Conservation (phyloP, 2,113 vertebrate species). For the Oncorhynchus tshawytscha region DNA sequence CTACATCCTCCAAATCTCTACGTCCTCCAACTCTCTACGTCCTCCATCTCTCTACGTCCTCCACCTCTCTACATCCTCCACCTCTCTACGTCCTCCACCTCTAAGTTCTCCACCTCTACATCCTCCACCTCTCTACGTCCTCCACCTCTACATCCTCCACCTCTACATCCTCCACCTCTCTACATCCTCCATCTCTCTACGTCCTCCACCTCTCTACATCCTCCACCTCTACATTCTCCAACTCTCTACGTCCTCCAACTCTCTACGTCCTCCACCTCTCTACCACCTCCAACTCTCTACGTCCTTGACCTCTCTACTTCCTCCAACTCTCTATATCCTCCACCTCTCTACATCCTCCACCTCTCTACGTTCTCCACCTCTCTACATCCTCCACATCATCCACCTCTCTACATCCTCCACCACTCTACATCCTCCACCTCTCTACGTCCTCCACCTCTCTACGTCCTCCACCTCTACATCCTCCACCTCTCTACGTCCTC, state of each 20-base stretch:
- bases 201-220: neutral
- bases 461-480: neutral
- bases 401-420: too few relatives aligned
- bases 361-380: neutral
- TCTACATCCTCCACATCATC: neutral
- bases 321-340: neutral
- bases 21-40: neutral
- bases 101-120: neutral
- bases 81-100: neutral
- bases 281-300: too few relatives aligned
- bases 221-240: conserved; percentile 3
- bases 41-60: neutral
- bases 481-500: neutral
- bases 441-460: neutral
- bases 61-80: too few relatives aligned
- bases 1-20: neutral
- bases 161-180: neutral
- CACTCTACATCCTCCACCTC: neutral
- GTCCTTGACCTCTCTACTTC: neutral
- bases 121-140: neutral
- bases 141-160: neutral
- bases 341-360: neutral
- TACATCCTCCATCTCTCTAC: neutral
- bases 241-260: neutral
- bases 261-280: neutral